Conservation (phyloP, 1,140 invertebrate genomes). For the Tetramorium simillimum region DNA sequence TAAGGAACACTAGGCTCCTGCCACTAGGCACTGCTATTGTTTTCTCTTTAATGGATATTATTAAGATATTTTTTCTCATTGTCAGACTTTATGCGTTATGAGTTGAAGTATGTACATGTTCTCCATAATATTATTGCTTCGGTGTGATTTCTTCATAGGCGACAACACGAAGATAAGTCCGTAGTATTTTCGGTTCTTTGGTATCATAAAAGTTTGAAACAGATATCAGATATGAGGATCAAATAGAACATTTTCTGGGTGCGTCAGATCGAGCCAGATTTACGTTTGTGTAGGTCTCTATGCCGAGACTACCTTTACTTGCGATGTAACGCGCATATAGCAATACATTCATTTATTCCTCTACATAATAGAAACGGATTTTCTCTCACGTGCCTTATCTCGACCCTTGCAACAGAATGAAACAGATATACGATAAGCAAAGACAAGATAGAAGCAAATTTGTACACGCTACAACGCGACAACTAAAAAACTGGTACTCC, state of each 20-base stretch:
- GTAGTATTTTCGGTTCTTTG: constrained; percentile 63
- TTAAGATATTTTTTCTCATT: constrained; percentile 19
- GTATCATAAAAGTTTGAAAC: constrained; percentile 41
- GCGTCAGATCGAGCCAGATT: constrained; percentile 31
- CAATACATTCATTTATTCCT: constrained; percentile 5
- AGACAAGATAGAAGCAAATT: neutral
- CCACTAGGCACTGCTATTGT: neutral
- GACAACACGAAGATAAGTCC: constrained; percentile 64
- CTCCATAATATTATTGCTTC: neutral
- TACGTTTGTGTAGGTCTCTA: neutral
- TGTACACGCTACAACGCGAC: neutral
- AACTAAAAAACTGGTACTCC: neutral
- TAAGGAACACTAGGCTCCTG: neutral
- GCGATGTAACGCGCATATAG: constrained; percentile 11
- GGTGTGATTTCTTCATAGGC: constrained; percentile 16
- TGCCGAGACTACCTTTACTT: constrained; percentile 21
- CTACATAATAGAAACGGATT: constrained; percentile 62
- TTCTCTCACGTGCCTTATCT: constrained; percentile 43
- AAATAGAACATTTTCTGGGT: constrained; percentile 68
- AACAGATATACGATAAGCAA: constrained; percentile 31
- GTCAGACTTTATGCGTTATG: neutral
- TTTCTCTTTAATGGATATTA: neutral
- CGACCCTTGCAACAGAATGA: constrained; percentile 22
- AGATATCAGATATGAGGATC: constrained; percentile 52
- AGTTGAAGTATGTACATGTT: neutral